phyloP scores from a whole-genome alignment of 1,140 invertebrate genomes.

The Mactra quadrangularis region DNA sequence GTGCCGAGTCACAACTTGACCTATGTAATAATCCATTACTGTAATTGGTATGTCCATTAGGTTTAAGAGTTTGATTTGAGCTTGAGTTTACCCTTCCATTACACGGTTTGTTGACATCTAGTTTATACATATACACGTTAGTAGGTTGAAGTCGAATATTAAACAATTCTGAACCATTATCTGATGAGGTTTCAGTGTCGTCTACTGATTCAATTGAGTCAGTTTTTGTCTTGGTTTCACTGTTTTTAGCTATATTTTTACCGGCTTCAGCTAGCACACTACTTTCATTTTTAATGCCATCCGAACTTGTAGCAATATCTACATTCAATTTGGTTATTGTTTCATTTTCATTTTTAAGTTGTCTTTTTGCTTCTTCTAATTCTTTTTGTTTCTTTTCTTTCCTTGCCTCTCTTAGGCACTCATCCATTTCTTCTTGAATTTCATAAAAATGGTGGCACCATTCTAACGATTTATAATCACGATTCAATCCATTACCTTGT shows the following conservation, averaged over 20 bases:
- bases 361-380: background rate
- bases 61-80: background rate
- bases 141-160: conserved; percentile 73
- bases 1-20: conserved; percentile 41
- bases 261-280: background rate
- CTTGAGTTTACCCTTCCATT: conserved; percentile 14
- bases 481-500: conserved; percentile 45
- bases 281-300: background rate
- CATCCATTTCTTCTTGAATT: conserved; percentile 80
- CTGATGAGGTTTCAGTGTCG: conserved; percentile 64
- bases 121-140: conserved; percentile 68
- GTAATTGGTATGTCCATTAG: conserved; percentile 5
- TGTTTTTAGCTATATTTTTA: no score
- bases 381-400: conserved; percentile 32
- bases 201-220: conserved; percentile 59
- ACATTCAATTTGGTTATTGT: background rate
- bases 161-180: conserved; percentile 68
- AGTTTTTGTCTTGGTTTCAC: background rate
- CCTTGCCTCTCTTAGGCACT: conserved; percentile 46
- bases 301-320: background rate
- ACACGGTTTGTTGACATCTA: conserved; percentile 41
- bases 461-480: conserved; percentile 72
- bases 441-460: conserved; percentile 78
- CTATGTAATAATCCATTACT: conserved; percentile 8
- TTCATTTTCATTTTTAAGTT: conserved; percentile 8